These are phyloP conservation scores for Cydia fagiglandana DNA, from an alignment of 1,140 invertebrate genomes.

Conservation along the genomic window DNA sequence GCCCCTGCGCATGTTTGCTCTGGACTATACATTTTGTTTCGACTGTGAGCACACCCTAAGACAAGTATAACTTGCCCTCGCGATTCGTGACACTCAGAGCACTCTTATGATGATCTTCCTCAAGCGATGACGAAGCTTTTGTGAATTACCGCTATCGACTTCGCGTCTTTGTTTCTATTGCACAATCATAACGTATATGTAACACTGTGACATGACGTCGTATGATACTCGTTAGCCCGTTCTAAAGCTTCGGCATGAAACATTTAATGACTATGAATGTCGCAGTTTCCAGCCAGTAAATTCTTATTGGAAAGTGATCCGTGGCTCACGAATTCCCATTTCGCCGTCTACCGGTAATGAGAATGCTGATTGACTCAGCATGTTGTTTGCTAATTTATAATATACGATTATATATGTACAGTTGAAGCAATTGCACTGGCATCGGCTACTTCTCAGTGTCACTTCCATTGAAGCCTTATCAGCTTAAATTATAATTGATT, in stretches of 20 bases:
- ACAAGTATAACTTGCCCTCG: not conserved
- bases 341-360: slow-evolving; percentile 49
- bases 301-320: slow-evolving; percentile 61
- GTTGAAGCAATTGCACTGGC: slow-evolving; percentile 36
- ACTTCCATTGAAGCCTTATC: slow-evolving; percentile 41
- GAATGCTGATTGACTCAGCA: slow-evolving; percentile 50
- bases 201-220: slow-evolving; percentile 6
- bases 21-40: slow-evolving; percentile 30
- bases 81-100: not conserved
- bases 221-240: slow-evolving; percentile 21
- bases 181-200: slow-evolving; percentile 1
- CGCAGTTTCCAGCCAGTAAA: slow-evolving; percentile 56
- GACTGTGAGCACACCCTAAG: not conserved
- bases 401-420: slow-evolving; percentile 41
- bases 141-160: not conserved
- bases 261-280: slow-evolving; percentile 43
- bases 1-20: slow-evolving; percentile 42
- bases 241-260: slow-evolving; percentile 11
- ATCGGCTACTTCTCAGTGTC: slow-evolving; percentile 44
- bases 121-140: not conserved
- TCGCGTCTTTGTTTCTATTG: not conserved
- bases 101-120: not conserved
- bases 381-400: slow-evolving; percentile 44
- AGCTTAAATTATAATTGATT: slow-evolving; percentile 43
- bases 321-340: slow-evolving; percentile 53